Percentiles rank a stretch among this genome's conserved stretches.
Conservation (phyloP, 2,113 vertebrate genomes). For the Mustela lutreola region DNA sequence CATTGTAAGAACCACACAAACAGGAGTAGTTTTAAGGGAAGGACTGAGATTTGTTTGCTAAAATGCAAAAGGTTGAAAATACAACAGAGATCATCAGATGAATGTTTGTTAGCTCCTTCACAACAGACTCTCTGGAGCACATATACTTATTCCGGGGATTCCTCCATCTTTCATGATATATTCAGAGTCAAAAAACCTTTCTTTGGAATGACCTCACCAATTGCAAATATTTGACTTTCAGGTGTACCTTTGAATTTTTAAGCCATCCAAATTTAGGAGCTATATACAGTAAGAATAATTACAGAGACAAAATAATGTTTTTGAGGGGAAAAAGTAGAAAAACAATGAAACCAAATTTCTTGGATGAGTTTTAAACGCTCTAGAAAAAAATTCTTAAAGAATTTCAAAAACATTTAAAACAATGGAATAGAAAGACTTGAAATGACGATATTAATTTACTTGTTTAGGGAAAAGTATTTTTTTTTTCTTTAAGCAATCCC, state of each 20-base stretch:
- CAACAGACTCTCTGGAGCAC: background rate
- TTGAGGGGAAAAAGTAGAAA: background rate
- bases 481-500: background rate
- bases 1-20: background rate
- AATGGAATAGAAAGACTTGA: background rate
- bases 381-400: background rate
- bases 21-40: background rate
- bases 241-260: background rate
- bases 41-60: background rate
- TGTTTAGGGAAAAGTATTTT: background rate
- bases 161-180: background rate
- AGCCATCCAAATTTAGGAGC: background rate
- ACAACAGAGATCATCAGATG: background rate
- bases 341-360: conserved; percentile 16
- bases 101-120: background rate
- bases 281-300: background rate
- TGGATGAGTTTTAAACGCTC: background rate
- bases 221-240: conserved; percentile 22
- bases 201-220: background rate
- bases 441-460: background rate
- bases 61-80: conserved; percentile 21
- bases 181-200: background rate
- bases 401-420: background rate
- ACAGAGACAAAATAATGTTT: background rate
- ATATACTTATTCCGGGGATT: background rate